These are phyloP conservation scores for Tylochromis polylepis DNA, from an alignment of 2,113 vertebrate genomes.

Conservation along the genomic window DNA sequence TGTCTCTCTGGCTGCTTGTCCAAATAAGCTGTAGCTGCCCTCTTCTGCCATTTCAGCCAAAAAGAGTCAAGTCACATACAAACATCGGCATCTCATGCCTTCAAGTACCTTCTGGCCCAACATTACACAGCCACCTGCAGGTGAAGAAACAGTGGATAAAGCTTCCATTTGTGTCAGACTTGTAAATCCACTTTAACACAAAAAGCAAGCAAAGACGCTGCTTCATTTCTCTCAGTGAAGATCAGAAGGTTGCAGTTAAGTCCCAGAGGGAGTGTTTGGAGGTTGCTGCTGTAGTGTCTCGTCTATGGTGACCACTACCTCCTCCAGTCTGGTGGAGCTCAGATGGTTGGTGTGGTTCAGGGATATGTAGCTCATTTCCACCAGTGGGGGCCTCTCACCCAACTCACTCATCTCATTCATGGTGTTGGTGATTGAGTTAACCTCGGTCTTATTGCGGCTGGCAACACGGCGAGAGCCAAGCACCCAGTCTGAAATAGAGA, in stretches of 20 bases:
- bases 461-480: slow-evolving; percentile 67
- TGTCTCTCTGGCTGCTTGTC: background rate
- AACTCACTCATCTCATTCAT: slow-evolving; percentile 66
- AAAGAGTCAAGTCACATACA: background rate
- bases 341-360: slow-evolving; percentile 47
- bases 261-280: slow-evolving; percentile 63
- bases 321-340: slow-evolving; percentile 48
- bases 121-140: slow-evolving; percentile 3
- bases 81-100: background rate
- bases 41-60: background rate
- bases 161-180: slow-evolving; percentile 19
- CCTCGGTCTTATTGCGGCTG: slow-evolving; percentile 73
- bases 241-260: slow-evolving; percentile 23
- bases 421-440: slow-evolving; percentile 79
- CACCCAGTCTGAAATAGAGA: slow-evolving; percentile 74
- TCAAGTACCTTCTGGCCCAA: background rate
- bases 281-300: slow-evolving; percentile 68
- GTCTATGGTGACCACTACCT: slow-evolving; percentile 73
- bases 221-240: background rate
- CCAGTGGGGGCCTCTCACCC: slow-evolving; percentile 32
- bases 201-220: slow-evolving; percentile 19
- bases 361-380: slow-evolving; percentile 53
- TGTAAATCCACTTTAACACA: slow-evolving; percentile 27
- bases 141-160: slow-evolving; percentile 18
- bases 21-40: background rate